Evolutionary conservation across 1,140 invertebrate species (phyloP).

Genomic region (Artemia franciscana): DNA sequence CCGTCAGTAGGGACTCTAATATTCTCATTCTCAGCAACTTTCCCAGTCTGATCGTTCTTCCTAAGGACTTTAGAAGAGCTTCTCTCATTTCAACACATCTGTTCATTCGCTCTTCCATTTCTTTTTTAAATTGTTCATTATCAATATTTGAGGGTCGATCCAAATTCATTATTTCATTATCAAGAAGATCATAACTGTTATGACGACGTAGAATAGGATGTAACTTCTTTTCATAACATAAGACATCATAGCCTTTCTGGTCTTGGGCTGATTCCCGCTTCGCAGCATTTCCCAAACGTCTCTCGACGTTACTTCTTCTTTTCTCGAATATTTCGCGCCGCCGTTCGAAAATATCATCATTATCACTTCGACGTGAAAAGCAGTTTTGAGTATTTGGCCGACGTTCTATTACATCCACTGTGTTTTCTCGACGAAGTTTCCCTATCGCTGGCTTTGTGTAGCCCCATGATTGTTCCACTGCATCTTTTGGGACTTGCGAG

Average conservation of each 20-base stretch:
- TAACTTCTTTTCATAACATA: not conserved
- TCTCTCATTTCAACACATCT: slow-evolving; percentile 27
- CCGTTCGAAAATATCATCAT: not conserved
- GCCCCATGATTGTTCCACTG: not conserved
- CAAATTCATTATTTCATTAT: not conserved
- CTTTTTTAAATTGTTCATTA: not conserved
- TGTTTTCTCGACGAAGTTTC: not conserved
- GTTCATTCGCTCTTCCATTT: not conserved
- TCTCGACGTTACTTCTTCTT: not conserved
- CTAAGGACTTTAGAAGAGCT: slow-evolving; percentile 40
- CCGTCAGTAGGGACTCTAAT: slow-evolving; percentile 30
- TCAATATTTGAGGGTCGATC: not conserved
- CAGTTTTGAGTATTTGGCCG: not conserved
- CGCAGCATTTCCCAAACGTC: not conserved
- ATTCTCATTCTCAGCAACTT: slow-evolving; percentile 38
- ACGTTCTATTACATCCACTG: not conserved
- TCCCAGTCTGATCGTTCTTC: slow-evolving; percentile 42
- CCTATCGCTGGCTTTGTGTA: not conserved
- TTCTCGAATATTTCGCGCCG: not conserved
- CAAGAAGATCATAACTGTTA: not conserved
- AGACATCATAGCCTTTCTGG: not conserved
- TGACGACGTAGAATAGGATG: not conserved
- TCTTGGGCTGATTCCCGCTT: not conserved
- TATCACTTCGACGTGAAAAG: not conserved
- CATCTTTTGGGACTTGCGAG: not conserved